phyloP scores from a whole-genome alignment of 2,888 invertebrate genomes.

The Parnassius orleans region DNA sequence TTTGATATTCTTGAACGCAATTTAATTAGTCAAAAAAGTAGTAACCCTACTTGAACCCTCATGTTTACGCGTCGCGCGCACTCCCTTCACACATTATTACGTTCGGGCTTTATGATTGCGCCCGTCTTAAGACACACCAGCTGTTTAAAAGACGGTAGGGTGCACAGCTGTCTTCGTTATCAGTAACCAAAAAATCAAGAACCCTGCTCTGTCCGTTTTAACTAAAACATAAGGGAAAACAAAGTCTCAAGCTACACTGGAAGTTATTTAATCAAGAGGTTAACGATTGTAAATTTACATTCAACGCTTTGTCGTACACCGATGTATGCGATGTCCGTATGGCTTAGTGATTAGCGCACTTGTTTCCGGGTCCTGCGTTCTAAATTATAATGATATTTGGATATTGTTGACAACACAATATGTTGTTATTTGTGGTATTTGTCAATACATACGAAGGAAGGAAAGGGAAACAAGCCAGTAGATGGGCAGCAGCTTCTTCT shows the following conservation, averaged over 20 bases:
- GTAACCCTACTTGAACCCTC: no score
- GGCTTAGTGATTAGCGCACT: no score
- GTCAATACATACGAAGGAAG: no score
- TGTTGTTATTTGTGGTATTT: no score
- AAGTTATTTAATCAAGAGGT: neutral
- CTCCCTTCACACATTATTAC: conserved; percentile 18
- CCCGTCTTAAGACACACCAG: conserved; percentile 27
- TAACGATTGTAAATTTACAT: conserved; percentile 11
- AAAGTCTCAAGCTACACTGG: conserved; percentile 4
- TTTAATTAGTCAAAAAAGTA: no score
- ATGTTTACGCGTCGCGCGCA: conserved; percentile 5
- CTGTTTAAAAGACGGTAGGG: conserved; percentile 30
- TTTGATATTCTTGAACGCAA: no score
- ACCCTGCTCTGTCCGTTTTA: neutral
- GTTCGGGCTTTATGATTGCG: conserved; percentile 14
- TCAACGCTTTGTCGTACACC: neutral
- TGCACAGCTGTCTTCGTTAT: conserved; percentile 31
- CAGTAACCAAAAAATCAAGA: conserved; percentile 24
- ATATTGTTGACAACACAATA: no score
- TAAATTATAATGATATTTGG: no score
- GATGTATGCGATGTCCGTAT: no score
- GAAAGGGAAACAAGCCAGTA: no score
- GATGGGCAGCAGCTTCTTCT: no score
- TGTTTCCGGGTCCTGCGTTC: no score
- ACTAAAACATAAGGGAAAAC: neutral